A percentile compares a stretch with the other conserved stretches of the same genome.
Evolutionary conservation across 2,888 invertebrate genomes (phyloP).

Genomic region (Morinoia aosen): DNA sequence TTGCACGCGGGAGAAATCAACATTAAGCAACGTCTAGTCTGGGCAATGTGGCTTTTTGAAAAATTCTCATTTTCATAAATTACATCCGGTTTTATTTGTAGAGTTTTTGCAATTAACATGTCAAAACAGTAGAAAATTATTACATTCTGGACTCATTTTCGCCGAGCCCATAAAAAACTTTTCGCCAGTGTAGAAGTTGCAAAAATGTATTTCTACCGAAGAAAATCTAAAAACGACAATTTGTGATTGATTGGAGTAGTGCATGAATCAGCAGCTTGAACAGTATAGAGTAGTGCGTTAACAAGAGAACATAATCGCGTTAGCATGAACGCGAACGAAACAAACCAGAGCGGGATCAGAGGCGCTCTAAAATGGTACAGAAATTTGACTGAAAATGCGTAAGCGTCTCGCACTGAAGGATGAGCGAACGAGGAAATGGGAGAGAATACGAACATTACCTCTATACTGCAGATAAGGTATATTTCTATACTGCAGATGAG

Average conservation of each 20-base stretch:
- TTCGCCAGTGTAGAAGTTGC: no score
- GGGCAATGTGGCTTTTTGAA: neutral
- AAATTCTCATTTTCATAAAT: neutral
- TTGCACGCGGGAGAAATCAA: neutral
- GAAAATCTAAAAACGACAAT: no score
- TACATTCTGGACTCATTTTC: neutral
- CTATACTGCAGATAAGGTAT: neutral
- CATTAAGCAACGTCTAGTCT: neutral
- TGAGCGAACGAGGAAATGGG: neutral
- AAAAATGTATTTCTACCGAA: no score
- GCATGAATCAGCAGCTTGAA: no score
- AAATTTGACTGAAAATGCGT: no score
- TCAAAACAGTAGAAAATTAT: neutral
- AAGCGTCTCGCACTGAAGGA: neutral
- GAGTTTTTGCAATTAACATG: neutral
- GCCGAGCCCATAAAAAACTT: no score
- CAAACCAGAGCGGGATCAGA: neutral
- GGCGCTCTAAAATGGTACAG: neutral
- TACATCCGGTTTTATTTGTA: neutral
- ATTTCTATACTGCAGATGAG: neutral
- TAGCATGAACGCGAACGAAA: neutral
- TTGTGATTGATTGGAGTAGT: no score
- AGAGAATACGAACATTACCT: neutral
- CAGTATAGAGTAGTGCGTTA: no score
- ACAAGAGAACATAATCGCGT: neutral